Conservation (phyloP, 2,888 invertebrate genomes). For the Watsonalla binaria region DNA sequence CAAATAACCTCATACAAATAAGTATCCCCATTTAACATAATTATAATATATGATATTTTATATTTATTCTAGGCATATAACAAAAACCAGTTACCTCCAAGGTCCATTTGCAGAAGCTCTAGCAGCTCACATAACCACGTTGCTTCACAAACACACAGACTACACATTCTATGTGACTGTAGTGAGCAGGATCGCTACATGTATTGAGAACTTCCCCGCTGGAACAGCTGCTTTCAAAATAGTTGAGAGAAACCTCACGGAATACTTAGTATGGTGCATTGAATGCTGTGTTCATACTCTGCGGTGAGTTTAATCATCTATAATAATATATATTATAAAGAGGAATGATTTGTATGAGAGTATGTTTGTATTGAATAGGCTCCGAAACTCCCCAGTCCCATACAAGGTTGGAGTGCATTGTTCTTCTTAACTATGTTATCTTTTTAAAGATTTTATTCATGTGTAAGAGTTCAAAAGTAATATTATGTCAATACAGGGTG, state of each 20-base stretch:
- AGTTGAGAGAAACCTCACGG: conserved; percentile 30
- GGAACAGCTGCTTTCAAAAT: conserved; percentile 40
- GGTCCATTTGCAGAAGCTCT: conserved; percentile 37
- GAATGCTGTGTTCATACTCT: conserved; percentile 33
- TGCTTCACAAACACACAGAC: conserved; percentile 8
- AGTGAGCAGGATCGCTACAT: conserved; percentile 40
- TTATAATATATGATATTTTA: background rate
- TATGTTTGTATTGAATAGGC: background rate
- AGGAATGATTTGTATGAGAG: background rate
- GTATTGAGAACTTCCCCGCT: conserved; percentile 57
- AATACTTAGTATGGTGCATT: conserved; percentile 38
- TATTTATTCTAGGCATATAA: conserved; percentile 43
- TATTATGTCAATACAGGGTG: too few relatives aligned
- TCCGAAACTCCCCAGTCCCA: too few relatives aligned
- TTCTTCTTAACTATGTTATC: too few relatives aligned
- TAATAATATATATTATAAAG: background rate
- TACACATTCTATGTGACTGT: conserved; percentile 29
- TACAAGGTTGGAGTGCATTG: too few relatives aligned
- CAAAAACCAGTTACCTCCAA: conserved; percentile 39
- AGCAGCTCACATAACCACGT: conserved; percentile 25
- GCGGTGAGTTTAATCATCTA: conserved; percentile 25
- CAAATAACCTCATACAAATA: too few relatives aligned
- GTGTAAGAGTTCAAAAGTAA: too few relatives aligned
- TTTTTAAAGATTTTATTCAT: too few relatives aligned
- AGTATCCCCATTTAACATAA: background rate